phyloP scores from a whole-genome alignment of 1,140 invertebrate species.

The Aleiodes sp. region DNA sequence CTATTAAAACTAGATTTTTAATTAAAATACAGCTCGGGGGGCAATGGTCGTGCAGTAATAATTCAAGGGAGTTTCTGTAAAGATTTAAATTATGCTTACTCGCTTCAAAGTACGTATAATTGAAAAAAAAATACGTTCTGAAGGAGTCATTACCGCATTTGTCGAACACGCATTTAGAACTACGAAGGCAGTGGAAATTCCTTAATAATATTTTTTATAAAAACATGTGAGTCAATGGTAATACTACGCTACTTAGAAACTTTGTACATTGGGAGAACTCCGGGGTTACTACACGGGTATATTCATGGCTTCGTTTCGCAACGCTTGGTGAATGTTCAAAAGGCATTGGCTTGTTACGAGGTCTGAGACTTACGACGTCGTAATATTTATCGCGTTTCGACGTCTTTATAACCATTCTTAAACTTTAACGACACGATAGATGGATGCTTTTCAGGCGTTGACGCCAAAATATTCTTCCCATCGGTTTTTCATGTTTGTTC shows the following conservation, averaged over 20 bases:
- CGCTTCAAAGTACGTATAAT: no score
- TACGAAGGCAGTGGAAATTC: no score
- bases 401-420: conserved; percentile 43
- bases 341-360: conserved; percentile 30
- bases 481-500: background rate
- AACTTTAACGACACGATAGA: conserved; percentile 44
- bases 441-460: background rate
- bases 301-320: background rate
- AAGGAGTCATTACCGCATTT: no score
- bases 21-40: conserved; percentile 21
- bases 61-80: no score
- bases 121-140: no score
- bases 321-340: background rate
- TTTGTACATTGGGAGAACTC: no score
- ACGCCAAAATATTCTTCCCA: conserved; percentile 1
- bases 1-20: conserved; percentile 26
- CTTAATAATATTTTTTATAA: no score
- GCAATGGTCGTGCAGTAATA: conserved; percentile 3
- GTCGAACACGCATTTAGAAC: no score
- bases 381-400: conserved; percentile 56
- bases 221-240: no score
- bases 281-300: background rate
- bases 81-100: no score
- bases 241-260: no score
- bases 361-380: conserved; percentile 45